Evolutionary conservation across 2,797 vertebrate genomes (phyloP), one percentile per base, ranked within the genome.

Genomic region (Potorous gilbertii): DNA sequence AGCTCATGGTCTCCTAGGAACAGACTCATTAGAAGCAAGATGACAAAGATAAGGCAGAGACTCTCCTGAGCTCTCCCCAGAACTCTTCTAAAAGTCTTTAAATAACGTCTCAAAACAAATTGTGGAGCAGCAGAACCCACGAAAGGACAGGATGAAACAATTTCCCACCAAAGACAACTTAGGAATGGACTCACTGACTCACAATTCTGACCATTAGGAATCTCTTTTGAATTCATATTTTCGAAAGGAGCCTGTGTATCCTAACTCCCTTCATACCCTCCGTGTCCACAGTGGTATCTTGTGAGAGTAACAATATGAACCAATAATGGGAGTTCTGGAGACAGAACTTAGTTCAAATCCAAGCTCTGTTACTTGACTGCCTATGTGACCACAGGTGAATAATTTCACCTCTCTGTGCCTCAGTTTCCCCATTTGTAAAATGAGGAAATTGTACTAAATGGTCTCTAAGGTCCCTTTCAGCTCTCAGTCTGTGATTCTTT

Each of bases 401-500:
- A 34, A 74, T n/a, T n/a, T n/a, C 34, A 18, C n/a, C 10, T 0
- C 40, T 81, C 40, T 10, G 8, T 46, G 40, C 74, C 74, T 81
- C 74, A 46, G 21, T 81, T 46, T 81, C 74, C 21, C 8, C 21
- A 46, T 46, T 40, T 81, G 4, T 24, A 14, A 81, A 81, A 74
- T 74, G n/a, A 74, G n/a, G n/a, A 74, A 40, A 4, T 74, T 74
- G 5, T 16, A 40, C 5, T 74, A 66, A 1, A n/a, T 40, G n/a
- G 66, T 57, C 90, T 54, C 87, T 55, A 92, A 96, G 95, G 13
- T 59, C 94, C 95, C 16, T 74, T 92, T 92, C 59, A 31, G 94
- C 96, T 97, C 95, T 93, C 94, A 59, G 89, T 62, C 55, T 96
- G 34, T 40, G 66, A 66, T 66, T 66, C 29, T n/a, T 34, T 34